These are phyloP conservation scores for Hypsopygia costalis DNA, from an alignment of 2,888 invertebrate genomes.

Conservation along the genomic window DNA sequence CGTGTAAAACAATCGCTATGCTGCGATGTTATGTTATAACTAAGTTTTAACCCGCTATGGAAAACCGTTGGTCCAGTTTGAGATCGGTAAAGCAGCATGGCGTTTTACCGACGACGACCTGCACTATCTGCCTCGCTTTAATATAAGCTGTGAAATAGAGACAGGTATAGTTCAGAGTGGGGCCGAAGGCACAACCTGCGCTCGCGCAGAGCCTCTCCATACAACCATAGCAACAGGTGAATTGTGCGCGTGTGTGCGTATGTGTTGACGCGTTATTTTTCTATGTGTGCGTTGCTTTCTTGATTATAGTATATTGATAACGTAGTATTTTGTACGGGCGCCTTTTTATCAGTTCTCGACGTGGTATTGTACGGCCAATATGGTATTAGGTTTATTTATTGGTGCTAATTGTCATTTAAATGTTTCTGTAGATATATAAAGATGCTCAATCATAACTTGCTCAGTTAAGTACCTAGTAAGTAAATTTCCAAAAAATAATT, in stretches of 20 bases:
- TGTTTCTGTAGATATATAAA: slow-evolving; percentile 19
- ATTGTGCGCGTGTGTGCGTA: slow-evolving; percentile 60
- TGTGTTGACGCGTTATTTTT: slow-evolving; percentile 34
- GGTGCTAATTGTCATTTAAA: slow-evolving; percentile 31
- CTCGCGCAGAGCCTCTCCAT: slow-evolving; percentile 65
- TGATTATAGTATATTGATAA: slow-evolving; percentile 67
- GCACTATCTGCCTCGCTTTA: slow-evolving; percentile 39
- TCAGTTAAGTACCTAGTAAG: too few relatives aligned
- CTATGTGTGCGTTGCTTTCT: slow-evolving; percentile 51
- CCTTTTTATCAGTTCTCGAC: slow-evolving; percentile 47
- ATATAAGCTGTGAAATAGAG: slow-evolving; percentile 29
- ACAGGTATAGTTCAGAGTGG: slow-evolving; percentile 47
- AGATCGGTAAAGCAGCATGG: slow-evolving; percentile 65
- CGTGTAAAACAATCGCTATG: slow-evolving; percentile 5
- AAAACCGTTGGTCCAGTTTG: slow-evolving; percentile 79
- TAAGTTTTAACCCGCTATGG: slow-evolving; percentile 70
- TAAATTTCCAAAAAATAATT: too few relatives aligned
- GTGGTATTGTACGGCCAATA: slow-evolving; percentile 41
- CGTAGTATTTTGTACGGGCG: slow-evolving; percentile 59
- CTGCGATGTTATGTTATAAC: slow-evolving; percentile 33
- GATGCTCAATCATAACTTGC: too few relatives aligned
- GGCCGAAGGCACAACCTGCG: slow-evolving; percentile 68
- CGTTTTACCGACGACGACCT: slow-evolving; percentile 60
- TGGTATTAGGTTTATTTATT: slow-evolving; percentile 41
- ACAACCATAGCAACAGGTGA: slow-evolving; percentile 72